phyloP scores from a whole-genome alignment of 2,888 invertebrate genomes.

The Epistrophe eligans region DNA sequence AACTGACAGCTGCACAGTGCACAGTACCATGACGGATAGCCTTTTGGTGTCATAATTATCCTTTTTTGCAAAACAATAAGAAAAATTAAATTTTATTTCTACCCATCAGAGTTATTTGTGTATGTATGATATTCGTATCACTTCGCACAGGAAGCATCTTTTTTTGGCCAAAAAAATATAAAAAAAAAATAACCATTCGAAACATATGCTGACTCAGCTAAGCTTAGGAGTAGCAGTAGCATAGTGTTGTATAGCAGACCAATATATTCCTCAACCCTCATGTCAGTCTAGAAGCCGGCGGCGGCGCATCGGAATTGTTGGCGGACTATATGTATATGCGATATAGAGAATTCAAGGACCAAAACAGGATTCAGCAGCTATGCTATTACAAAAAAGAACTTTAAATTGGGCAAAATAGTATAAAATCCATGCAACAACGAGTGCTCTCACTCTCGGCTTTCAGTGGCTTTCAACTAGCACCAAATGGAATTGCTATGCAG shows the following conservation, averaged over 20 bases:
- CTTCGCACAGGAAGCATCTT: slow-evolving; percentile 49
- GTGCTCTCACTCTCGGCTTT: slow-evolving; percentile 75
- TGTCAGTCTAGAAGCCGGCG: background rate
- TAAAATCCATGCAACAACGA: slow-evolving; percentile 74
- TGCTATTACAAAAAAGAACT: slow-evolving; percentile 39
- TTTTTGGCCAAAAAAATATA: slow-evolving; percentile 25
- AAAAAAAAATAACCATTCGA: slow-evolving; percentile 31
- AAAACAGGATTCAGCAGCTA: background rate
- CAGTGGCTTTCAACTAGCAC: slow-evolving; percentile 75
- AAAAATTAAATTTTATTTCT: slow-evolving; percentile 54
- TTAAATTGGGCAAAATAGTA: slow-evolving; percentile 75
- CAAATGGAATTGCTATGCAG: slow-evolving; percentile 75
- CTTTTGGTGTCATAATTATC: slow-evolving; percentile 72
- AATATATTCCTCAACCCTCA: background rate
- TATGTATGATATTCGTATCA: background rate
- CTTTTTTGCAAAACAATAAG: slow-evolving; percentile 55
- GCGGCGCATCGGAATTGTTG: background rate
- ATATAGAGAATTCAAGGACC: slow-evolving; percentile 12
- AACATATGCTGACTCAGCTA: slow-evolving; percentile 52
- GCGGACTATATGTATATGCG: background rate
- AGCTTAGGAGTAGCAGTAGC: slow-evolving; percentile 3
- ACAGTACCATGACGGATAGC: slow-evolving; percentile 61
- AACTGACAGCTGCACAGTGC: slow-evolving; percentile 65
- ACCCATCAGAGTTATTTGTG: slow-evolving; percentile 3
- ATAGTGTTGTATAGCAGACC: background rate